Base-by-base conservation (phyloP, 2,888 invertebrate species). In the Drosophila birchii region DNA sequence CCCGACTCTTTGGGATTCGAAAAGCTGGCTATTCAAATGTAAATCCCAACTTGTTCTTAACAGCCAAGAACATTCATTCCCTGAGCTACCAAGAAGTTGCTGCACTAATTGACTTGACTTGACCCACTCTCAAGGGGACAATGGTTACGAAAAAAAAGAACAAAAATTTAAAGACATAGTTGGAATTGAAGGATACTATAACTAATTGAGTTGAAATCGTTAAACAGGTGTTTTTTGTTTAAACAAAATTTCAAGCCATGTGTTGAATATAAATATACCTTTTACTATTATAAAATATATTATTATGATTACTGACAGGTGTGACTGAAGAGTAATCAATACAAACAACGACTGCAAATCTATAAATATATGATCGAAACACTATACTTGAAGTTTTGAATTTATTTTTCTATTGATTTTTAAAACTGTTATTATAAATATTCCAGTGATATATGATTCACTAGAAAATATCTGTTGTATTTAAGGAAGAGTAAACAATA, bases 11-110 rank as follows among this genome's bases (percentile, higher is more conserved):
- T 29, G 51, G 51, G 38, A 59, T 23, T 23, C 34, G 16, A 59
- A 38, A 49, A 38, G 34, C 54, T 66, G 56, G 74, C 72, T 69
- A 85, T 76, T 78, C 69, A 82, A 82, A 84, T 80, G 80, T 78
- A 81, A 76, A 81, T 83, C 78, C 60, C 60, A 43, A 61, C 60
- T 79, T 64, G 79, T 83, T 87, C 85, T 84, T 68, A 69, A 64
- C 68, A 63, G 56, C 44, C 23, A 38, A 58, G 74, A 57, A 58
- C 41, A 75, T 75, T 58, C 66, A 75, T 72, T 66, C 66, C 39
- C 75, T 73, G 47, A 23, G 36, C 26, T 23, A 4, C 12, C 16
- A 23, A 36, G 47, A 32, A 57, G 70, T 56, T 51, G 49, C 57
- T 57, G 11, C 23, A 56, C 70, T 68, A 49, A 45, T 41, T 41